A percentile compares a stretch with the other conserved stretches of the same genome.
Conservation (phyloP, 2,888 invertebrate genomes). For the Drosophila algonquin region DNA sequence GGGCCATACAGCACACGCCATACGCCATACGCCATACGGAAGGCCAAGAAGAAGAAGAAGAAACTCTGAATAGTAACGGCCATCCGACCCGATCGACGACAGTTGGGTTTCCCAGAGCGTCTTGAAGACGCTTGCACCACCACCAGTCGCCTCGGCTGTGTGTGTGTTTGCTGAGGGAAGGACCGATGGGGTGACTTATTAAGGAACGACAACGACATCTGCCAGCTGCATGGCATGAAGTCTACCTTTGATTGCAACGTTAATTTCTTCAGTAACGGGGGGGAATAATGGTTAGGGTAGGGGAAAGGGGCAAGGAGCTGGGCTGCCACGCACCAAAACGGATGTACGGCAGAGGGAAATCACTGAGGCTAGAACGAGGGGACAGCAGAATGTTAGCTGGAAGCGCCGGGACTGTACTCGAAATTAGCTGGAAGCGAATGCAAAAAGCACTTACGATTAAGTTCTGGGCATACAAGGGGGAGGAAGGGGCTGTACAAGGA, state of each 20-base stretch:
- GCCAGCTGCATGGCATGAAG: conserved; percentile 55
- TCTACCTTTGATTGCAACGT: conserved; percentile 67
- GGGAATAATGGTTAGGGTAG: too few relatives aligned
- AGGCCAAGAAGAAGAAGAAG: conserved; percentile 3
- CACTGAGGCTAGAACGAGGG: conserved; percentile 21
- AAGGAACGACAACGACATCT: conserved; percentile 55
- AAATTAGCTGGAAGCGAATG: conserved; percentile 40
- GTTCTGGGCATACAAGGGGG: too few relatives aligned
- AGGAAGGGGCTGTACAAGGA: background rate
- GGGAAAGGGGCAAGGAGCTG: conserved; percentile 34
- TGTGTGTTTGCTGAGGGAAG: background rate
- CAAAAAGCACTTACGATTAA: conserved; percentile 54
- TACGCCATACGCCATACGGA: conserved; percentile 7
- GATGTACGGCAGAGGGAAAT: conserved; percentile 34
- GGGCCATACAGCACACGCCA: conserved; percentile 58
- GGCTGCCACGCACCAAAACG: conserved; percentile 70
- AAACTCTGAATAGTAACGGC: conserved; percentile 57
- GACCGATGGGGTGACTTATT: conserved; percentile 62
- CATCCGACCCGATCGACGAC: conserved; percentile 47
- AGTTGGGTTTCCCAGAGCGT: conserved; percentile 77
- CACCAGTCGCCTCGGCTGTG: background rate
- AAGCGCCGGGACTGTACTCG: conserved; percentile 18
- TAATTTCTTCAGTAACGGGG: conserved; percentile 53
- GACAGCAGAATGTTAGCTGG: background rate
- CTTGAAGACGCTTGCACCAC: conserved; percentile 63